These are phyloP conservation scores for Leucoptera coffeella DNA, from an alignment of 2,888 invertebrate genomes.

Conservation along the genomic window DNA sequence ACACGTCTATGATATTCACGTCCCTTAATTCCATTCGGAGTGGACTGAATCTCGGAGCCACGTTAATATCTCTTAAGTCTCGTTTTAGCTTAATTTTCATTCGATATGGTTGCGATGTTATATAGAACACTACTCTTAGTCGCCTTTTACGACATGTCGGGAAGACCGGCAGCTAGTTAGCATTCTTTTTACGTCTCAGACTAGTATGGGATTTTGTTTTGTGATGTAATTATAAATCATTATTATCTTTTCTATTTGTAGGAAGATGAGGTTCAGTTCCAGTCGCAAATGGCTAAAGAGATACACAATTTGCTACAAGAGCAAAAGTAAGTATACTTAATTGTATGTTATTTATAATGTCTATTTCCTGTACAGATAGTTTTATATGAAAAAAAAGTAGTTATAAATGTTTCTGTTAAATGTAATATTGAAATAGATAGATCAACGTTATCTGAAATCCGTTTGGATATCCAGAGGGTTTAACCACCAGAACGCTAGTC, in stretches of 20 bases:
- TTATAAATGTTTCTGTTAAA: too few relatives aligned
- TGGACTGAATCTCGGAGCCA: background rate
- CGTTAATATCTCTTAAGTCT: background rate
- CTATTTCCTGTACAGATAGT: too few relatives aligned
- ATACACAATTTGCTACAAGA: slow-evolving; percentile 63
- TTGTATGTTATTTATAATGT: too few relatives aligned
- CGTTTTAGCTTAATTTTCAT: background rate
- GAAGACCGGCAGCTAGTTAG: too few relatives aligned
- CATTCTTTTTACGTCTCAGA: too few relatives aligned
- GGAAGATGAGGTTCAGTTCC: slow-evolving; percentile 74
- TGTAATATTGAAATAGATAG: too few relatives aligned
- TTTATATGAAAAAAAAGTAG: too few relatives aligned
- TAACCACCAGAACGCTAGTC: too few relatives aligned
- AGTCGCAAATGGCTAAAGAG: slow-evolving; percentile 74
- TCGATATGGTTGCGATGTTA: background rate
- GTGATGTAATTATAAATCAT: background rate
- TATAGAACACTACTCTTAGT: background rate
- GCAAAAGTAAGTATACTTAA: slow-evolving; percentile 23
- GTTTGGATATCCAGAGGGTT: too few relatives aligned
- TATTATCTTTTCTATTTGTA: slow-evolving; percentile 12
- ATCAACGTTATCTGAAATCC: too few relatives aligned
- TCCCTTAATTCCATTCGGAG: too few relatives aligned
- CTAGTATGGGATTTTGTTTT: background rate
- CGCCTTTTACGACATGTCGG: too few relatives aligned
- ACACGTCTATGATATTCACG: background rate